Conservation (phyloP, 2,888 invertebrate genomes). For the Thecocarcelia acutangulata region DNA sequence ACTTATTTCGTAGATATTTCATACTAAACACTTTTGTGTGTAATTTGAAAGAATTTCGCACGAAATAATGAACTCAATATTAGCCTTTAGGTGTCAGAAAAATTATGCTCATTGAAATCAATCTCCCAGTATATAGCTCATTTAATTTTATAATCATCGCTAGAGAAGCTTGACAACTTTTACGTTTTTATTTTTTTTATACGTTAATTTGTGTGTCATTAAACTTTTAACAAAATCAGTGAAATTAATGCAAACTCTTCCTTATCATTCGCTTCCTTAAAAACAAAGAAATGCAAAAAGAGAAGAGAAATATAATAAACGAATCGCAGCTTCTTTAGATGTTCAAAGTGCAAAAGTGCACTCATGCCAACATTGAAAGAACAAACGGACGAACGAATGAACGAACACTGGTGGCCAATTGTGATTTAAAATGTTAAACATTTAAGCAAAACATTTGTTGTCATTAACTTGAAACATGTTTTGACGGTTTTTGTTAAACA, state of each 20-base stretch:
- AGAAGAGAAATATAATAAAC: not conserved
- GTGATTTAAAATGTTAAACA: constrained; percentile 24
- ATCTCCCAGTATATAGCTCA: too few relatives aligned
- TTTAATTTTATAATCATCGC: too few relatives aligned
- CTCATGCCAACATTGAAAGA: constrained; percentile 27
- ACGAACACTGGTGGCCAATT: not conserved
- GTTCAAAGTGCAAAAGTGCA: constrained; percentile 14
- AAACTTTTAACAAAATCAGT: constrained; percentile 7
- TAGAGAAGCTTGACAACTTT: too few relatives aligned
- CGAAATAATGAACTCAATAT: too few relatives aligned
- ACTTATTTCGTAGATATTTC: too few relatives aligned
- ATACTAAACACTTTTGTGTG: too few relatives aligned
- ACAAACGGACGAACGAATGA: too few relatives aligned
- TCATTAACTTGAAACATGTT: constrained; percentile 55
- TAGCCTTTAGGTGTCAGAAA: too few relatives aligned
- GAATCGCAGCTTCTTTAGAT: not conserved
- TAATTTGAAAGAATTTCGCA: too few relatives aligned
- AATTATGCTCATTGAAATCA: too few relatives aligned
- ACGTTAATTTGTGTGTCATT: constrained; percentile 10
- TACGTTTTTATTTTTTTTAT: too few relatives aligned
- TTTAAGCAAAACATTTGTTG: constrained; percentile 45
- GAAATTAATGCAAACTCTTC: constrained; percentile 13
- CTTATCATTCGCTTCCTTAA: constrained; percentile 13
- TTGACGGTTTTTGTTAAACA: constrained; percentile 36
- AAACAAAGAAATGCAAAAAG: too few relatives aligned